phyloP scores from a whole-genome alignment of 2,888 invertebrate genomes.

The Creontiades dilutus region DNA sequence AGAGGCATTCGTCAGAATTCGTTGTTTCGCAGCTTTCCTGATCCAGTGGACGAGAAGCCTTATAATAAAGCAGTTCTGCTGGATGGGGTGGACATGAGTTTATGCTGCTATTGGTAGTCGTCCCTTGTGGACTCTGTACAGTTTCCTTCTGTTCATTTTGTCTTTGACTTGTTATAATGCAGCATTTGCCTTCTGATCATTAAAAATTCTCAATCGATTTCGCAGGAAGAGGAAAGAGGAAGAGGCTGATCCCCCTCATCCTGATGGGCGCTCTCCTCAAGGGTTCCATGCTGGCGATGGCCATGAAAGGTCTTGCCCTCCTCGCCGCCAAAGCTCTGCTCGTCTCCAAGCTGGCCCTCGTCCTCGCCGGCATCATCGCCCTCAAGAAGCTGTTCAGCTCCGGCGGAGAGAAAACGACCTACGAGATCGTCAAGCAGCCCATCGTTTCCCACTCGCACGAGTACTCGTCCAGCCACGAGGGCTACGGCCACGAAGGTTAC shows the following conservation, averaged over 20 bases:
- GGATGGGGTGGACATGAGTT: too few species aligned
- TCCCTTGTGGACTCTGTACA: too few species aligned
- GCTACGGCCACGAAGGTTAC: conserved; percentile 82
- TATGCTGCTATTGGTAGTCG: too few species aligned
- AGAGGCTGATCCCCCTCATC: conserved; percentile 84
- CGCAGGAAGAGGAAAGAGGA: conserved; percentile 82
- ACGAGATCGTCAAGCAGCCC: conserved; percentile 92
- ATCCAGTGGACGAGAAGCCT: too few species aligned
- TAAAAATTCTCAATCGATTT: background rate
- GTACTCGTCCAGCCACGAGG: conserved; percentile 82
- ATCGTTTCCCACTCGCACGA: conserved; percentile 88
- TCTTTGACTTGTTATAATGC: too few species aligned
- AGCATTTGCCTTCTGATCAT: too few species aligned
- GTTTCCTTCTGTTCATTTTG: too few species aligned
- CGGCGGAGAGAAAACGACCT: conserved; percentile 85
- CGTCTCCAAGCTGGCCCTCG: conserved; percentile 77
- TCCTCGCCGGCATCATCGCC: conserved; percentile 79
- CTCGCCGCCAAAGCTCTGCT: conserved; percentile 78
- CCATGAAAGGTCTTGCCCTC: conserved; percentile 86
- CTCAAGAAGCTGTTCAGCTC: conserved; percentile 82
- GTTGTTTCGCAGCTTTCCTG: too few species aligned
- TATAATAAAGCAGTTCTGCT: too few species aligned
- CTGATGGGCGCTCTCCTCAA: conserved; percentile 84
- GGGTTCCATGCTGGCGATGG: conserved; percentile 86
- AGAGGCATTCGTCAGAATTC: too few species aligned